These are phyloP conservation scores for Rynchops niger DNA, from an alignment of 2,113 vertebrate species.

Conservation along the genomic window DNA sequence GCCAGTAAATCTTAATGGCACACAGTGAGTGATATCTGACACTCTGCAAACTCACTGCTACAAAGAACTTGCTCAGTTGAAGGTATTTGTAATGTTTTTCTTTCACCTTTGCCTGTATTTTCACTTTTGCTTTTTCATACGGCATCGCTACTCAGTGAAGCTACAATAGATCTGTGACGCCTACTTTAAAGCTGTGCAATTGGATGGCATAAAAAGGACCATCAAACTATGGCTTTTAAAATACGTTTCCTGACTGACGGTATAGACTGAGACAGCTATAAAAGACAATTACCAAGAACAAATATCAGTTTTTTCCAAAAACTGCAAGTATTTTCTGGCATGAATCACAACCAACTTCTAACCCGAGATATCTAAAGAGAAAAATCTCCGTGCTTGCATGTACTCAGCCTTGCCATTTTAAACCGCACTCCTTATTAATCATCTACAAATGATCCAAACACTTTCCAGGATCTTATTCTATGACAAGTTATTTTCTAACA, in stretches of 20 bases:
- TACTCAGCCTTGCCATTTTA: background rate
- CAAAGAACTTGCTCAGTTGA: background rate
- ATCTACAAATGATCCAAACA: slow-evolving; percentile 45
- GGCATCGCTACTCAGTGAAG: background rate
- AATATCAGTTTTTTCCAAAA: slow-evolving; percentile 56
- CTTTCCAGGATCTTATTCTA: background rate
- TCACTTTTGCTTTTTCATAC: background rate
- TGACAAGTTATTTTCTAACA: background rate
- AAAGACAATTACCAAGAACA: slow-evolving; percentile 46
- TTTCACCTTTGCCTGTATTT: background rate
- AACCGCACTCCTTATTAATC: slow-evolving; percentile 16
- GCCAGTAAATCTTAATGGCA: background rate
- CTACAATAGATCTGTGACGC: background rate
- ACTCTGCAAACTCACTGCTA: background rate
- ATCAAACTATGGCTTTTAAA: slow-evolving; percentile 63
- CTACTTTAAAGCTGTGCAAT: background rate
- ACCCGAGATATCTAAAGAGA: background rate
- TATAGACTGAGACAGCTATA: slow-evolving; percentile 46
- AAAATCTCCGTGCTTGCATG: background rate
- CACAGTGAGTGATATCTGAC: background rate
- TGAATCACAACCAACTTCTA: slow-evolving; percentile 7
- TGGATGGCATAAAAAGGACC: slow-evolving; percentile 46
- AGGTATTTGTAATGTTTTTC: background rate
- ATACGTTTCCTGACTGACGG: slow-evolving; percentile 47
- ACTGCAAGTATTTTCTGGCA: slow-evolving; percentile 16